phyloP scores from a whole-genome alignment of 2,797 vertebrate species.

The Falco rusticolus region DNA sequence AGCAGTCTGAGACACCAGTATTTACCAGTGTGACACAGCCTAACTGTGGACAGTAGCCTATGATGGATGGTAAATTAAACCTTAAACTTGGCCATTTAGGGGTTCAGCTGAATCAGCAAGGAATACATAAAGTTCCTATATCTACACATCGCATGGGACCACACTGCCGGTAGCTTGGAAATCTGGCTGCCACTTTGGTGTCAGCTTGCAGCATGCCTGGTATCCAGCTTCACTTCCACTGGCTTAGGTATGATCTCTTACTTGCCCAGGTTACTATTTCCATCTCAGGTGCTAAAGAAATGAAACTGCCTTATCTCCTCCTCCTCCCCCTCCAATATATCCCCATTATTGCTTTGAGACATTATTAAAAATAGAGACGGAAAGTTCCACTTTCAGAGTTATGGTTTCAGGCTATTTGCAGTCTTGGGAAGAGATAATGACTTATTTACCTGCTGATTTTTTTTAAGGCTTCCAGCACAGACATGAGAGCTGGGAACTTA shows the following conservation, averaged over 20 bases:
- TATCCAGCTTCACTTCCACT: background rate
- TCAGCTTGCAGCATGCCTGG: background rate
- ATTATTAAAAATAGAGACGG: background rate
- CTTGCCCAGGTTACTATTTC: background rate
- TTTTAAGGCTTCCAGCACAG: background rate
- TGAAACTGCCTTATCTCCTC: background rate
- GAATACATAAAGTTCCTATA: background rate
- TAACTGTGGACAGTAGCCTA: rapidly evolving
- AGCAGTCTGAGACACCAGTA: background rate
- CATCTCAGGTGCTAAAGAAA: background rate
- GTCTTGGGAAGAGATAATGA: background rate
- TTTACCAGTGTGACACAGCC: background rate
- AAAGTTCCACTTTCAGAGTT: background rate
- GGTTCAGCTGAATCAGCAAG: background rate
- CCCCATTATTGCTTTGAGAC: background rate
- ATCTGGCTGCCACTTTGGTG: background rate
- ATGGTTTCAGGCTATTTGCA: background rate
- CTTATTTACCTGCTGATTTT: background rate
- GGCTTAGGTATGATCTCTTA: background rate
- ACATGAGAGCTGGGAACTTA: background rate
- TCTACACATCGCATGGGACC: background rate
- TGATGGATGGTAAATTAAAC: background rate
- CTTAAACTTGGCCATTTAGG: background rate
- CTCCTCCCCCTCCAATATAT: background rate
- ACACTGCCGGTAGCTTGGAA: background rate